Conservation (phyloP, 2,113 vertebrate genomes). For the Pangasianodon gigas region DNA sequence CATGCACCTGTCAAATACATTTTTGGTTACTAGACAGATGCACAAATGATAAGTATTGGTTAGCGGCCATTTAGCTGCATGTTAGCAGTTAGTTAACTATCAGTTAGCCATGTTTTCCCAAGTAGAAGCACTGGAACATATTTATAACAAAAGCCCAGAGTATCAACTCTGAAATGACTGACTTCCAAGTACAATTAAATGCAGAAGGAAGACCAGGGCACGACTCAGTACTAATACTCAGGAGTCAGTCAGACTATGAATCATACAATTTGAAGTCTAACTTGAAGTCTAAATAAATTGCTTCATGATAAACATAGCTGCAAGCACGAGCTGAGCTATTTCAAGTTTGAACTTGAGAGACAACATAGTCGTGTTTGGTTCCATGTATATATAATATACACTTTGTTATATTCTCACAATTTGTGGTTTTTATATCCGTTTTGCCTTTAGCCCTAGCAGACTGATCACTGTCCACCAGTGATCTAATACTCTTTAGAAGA, state of each 20-base stretch:
- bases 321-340: background rate
- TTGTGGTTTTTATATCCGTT: background rate
- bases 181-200: background rate
- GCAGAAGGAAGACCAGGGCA: background rate
- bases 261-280: background rate
- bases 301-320: background rate
- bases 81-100: background rate
- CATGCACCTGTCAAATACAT: background rate
- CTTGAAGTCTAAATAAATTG: background rate
- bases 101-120: background rate
- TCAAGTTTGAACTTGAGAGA: background rate
- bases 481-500: background rate
- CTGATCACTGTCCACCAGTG: constrained; percentile 6
- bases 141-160: background rate
- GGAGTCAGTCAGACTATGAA: background rate
- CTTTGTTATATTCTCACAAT: background rate
- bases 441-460: background rate
- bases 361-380: background rate
- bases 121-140: background rate
- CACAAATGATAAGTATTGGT: background rate
- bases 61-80: background rate
- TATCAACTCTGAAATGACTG: background rate
- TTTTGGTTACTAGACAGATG: background rate
- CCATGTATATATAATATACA: background rate
- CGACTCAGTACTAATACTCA: background rate